phyloP scores from a whole-genome alignment of 2,888 invertebrate species.

The Plebejus melissa region DNA sequence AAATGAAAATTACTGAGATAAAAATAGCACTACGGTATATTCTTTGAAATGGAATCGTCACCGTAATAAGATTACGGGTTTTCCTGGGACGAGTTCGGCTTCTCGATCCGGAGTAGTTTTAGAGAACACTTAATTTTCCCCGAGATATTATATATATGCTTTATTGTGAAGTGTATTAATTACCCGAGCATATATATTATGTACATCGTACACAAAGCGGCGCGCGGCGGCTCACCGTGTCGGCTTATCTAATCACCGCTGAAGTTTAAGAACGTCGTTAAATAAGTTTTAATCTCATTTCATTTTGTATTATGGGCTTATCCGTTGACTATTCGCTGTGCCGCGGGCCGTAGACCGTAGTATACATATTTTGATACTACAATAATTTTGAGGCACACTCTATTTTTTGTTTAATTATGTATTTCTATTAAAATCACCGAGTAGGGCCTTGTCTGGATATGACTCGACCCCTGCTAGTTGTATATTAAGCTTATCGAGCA shows the following conservation, averaged over 20 bases:
- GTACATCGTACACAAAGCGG: not conserved
- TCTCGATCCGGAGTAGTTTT: constrained; percentile 4
- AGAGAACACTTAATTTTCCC: not conserved
- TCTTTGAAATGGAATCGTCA: not conserved
- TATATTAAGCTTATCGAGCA: not conserved
- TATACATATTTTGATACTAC: not conserved
- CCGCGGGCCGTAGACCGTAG: not conserved
- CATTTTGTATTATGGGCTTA: not conserved
- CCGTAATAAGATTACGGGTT: constrained; percentile 5
- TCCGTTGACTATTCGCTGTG: not conserved
- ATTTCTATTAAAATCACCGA: too few relatives aligned
- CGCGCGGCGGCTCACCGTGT: not conserved
- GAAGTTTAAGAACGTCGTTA: not conserved
- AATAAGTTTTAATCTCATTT: constrained; percentile 8
- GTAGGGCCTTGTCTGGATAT: not conserved
- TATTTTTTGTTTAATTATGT: too few relatives aligned
- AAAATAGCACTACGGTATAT: not conserved
- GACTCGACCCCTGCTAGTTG: not conserved
- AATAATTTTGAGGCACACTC: not conserved
- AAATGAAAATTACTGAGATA: not conserved
- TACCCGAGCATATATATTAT: not conserved
- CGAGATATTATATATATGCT: not conserved
- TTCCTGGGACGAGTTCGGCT: not conserved
- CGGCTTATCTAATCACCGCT: not conserved
- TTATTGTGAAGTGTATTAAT: not conserved